These are phyloP conservation scores for Drosophila anomalipes DNA, from an alignment of 2,888 invertebrate genomes.

Conservation along the genomic window DNA sequence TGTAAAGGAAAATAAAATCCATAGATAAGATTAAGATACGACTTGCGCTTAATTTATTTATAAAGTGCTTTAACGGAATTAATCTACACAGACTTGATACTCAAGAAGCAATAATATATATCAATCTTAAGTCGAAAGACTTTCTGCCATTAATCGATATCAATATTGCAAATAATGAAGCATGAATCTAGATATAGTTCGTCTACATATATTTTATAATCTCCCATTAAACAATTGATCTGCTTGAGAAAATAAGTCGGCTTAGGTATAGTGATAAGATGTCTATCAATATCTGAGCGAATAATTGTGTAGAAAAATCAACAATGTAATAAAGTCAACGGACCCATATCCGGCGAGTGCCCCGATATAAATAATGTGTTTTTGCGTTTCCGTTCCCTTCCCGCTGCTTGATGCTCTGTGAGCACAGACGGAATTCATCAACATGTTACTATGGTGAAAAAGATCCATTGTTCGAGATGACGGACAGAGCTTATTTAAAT, in stretches of 20 bases:
- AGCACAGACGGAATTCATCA: slow-evolving; percentile 60
- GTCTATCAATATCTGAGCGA: not conserved
- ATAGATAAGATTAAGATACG: not conserved
- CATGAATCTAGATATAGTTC: not conserved
- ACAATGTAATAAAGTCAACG: not conserved
- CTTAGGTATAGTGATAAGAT: not conserved
- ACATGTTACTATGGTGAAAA: slow-evolving; percentile 71
- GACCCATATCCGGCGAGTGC: slow-evolving; percentile 2
- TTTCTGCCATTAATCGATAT: not conserved
- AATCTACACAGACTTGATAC: not conserved
- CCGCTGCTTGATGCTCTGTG: slow-evolving; percentile 10
- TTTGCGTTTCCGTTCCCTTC: slow-evolving; percentile 13
- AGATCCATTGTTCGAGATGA: slow-evolving; percentile 69
- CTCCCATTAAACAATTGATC: not conserved
- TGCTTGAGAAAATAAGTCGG: not conserved
- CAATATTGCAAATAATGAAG: not conserved
- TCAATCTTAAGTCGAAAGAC: not conserved
- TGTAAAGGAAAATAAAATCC: not conserved
- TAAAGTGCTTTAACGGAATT: not conserved
- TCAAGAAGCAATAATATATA: not conserved
- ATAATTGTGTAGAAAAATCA: not conserved
- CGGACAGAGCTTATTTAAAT: slow-evolving; percentile 78
- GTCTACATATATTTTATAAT: not conserved
- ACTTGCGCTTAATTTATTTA: not conserved
- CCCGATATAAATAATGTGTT: slow-evolving; percentile 44